phyloP scores from a whole-genome alignment of 2,797 vertebrate genomes.

The Anableps anableps region DNA sequence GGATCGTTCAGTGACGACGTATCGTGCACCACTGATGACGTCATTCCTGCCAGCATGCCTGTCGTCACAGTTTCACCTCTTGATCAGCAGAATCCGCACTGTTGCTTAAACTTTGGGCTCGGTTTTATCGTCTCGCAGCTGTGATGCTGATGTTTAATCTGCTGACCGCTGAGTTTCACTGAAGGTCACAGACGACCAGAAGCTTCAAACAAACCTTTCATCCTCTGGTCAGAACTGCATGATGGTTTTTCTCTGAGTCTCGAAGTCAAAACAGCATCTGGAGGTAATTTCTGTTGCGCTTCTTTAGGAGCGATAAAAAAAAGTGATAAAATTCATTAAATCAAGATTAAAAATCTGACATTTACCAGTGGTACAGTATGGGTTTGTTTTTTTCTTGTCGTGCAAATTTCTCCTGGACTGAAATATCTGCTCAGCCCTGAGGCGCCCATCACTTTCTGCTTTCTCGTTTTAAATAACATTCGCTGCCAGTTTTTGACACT shows the following conservation, averaged over 20 bases:
- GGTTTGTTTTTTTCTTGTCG: conserved; percentile 7
- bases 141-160: conserved; percentile 17
- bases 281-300: not conserved
- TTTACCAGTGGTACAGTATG: not conserved
- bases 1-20: not conserved
- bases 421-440: conserved; percentile 43
- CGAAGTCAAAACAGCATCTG: not conserved
- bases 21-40: not conserved
- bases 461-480: conserved; percentile 19
- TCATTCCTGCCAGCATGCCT: not conserved
- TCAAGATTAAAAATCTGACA: conserved; percentile 4
- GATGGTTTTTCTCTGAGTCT: not conserved
- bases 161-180: conserved; percentile 17
- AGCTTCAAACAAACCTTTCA: conserved; percentile 43
- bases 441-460: conserved; percentile 35
- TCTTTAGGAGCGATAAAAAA: not conserved
- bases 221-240: not conserved
- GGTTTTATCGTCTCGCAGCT: not conserved
- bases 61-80: not conserved
- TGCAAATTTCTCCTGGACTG: conserved; percentile 43
- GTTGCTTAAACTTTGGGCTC: not conserved
- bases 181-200: conserved; percentile 36
- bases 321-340: not conserved
- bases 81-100: not conserved
- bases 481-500: conserved; percentile 23